phyloP scores from a whole-genome alignment of 2,888 invertebrate species.

The Pristionchus fissidentatus region DNA sequence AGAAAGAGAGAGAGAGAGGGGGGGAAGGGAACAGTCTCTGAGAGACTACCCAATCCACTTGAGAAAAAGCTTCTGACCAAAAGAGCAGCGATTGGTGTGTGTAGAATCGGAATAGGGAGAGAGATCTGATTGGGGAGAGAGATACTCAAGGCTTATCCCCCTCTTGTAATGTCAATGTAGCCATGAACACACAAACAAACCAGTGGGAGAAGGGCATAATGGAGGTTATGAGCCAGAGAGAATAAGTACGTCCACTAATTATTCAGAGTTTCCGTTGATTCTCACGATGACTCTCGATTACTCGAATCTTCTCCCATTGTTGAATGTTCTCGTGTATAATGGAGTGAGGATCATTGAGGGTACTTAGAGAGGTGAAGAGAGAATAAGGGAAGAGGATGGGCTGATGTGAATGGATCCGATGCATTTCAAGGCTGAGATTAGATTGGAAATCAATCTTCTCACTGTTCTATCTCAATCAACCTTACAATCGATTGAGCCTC shows the following conservation, averaged over 20 bases:
- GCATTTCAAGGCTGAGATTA: not conserved
- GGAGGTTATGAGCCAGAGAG: not conserved
- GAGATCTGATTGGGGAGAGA: not conserved
- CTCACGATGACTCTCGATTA: slow-evolving; percentile 37
- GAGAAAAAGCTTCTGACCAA: slow-evolving; percentile 26
- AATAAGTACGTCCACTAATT: not conserved
- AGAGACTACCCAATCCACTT: not conserved
- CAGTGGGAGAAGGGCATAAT: not conserved
- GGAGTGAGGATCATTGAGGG: slow-evolving; percentile 30
- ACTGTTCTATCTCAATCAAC: too few species aligned
- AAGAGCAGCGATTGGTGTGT: not conserved
- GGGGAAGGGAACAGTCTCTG: not conserved
- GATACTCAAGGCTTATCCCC: not conserved
- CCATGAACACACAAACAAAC: slow-evolving; percentile 17
- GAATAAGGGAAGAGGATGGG: not conserved
- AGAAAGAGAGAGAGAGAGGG: slow-evolving; percentile 3
- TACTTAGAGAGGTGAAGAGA: slow-evolving; percentile 2
- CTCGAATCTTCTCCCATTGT: slow-evolving; percentile 12
- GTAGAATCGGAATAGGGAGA: not conserved
- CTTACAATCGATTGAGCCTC: too few species aligned
- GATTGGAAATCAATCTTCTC: not conserved
- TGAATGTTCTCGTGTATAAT: slow-evolving; percentile 8
- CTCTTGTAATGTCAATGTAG: not conserved
- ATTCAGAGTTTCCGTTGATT: slow-evolving; percentile 4
- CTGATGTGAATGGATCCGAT: not conserved